Percentiles rank a stretch among this genome's conserved stretches.
Evolutionary conservation across 2,888 invertebrate genomes (phyloP).

Genomic region (Leptura quadrifasciata): DNA sequence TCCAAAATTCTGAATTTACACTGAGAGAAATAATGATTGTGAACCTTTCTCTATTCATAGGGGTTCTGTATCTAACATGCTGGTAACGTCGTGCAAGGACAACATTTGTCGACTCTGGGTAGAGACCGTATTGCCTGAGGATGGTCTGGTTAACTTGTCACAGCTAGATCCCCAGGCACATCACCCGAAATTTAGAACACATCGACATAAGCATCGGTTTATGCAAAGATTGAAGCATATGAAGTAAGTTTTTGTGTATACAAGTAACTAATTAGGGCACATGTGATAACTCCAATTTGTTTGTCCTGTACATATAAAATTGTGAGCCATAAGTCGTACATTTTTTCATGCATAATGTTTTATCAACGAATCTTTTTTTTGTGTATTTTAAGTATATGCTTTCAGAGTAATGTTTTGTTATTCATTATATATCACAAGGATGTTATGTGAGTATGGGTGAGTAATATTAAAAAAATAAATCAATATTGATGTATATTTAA

Average conservation of each 20-base stretch:
- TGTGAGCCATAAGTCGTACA: constrained; percentile 15
- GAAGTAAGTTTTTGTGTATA: constrained; percentile 79
- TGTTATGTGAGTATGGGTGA: constrained; percentile 59
- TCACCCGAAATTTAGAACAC: constrained; percentile 87
- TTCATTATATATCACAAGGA: constrained; percentile 59
- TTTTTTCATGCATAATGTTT: not conserved
- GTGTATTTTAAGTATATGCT: constrained; percentile 41
- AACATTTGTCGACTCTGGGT: constrained; percentile 99
- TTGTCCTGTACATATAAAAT: not conserved
- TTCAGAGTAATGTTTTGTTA: constrained; percentile 53
- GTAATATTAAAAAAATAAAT: constrained; percentile 46
- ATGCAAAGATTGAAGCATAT: constrained; percentile 98
- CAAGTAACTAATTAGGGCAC: not conserved
- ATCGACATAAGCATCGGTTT: constrained; percentile 95
- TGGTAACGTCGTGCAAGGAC: constrained; percentile 98
- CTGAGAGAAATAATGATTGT: not conserved
- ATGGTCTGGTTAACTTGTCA: constrained; percentile 86
- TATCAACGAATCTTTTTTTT: not conserved
- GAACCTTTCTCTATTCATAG: constrained; percentile 74
- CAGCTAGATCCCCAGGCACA: constrained; percentile 82
- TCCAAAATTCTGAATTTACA: not conserved
- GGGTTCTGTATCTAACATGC: constrained; percentile 97
- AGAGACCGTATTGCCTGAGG: constrained; percentile 97
- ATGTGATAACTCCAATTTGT: not conserved
- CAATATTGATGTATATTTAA: constrained; percentile 34